Conservation (phyloP, 2,797 vertebrate species). For the Chrosomus eos region DNA sequence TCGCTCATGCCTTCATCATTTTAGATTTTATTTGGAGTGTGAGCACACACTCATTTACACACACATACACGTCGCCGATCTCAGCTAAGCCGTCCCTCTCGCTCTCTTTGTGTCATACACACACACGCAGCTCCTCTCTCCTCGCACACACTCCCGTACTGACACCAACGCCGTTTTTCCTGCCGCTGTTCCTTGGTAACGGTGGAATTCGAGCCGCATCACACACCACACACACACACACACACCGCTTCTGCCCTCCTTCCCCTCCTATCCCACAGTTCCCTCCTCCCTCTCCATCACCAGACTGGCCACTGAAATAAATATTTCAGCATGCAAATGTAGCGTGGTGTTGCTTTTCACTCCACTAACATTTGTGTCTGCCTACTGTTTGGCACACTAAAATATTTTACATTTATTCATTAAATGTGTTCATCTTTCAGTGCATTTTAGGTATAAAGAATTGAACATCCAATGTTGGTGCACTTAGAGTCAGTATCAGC, state of each 20-base stretch:
- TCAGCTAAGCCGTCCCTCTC: slow-evolving; percentile 38
- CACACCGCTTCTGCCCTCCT: slow-evolving; percentile 28
- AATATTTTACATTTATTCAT: slow-evolving; percentile 59
- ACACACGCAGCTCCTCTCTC: slow-evolving; percentile 2
- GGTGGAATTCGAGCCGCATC: slow-evolving; percentile 67
- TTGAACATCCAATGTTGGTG: neutral
- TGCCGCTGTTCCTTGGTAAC: slow-evolving; percentile 77
- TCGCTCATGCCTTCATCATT: slow-evolving; percentile 67
- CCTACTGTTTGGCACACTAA: slow-evolving; percentile 54
- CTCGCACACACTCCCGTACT: slow-evolving; percentile 10
- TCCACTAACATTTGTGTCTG: slow-evolving; percentile 14
- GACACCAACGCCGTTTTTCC: slow-evolving; percentile 42
- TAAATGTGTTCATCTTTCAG: neutral
- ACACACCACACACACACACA: neutral
- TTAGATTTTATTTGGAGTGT: slow-evolving; percentile 35
- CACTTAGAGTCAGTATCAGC: neutral
- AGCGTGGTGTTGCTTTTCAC: slow-evolving; percentile 47
- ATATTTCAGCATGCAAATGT: slow-evolving; percentile 72
- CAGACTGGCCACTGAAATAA: slow-evolving; percentile 55
- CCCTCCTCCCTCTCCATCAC: neutral
- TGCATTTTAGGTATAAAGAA: neutral
- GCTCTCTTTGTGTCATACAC: slow-evolving; percentile 1
- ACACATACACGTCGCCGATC: slow-evolving; percentile 32
- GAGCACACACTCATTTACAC: slow-evolving; percentile 39
- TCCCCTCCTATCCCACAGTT: slow-evolving; percentile 35